Base-by-base conservation (phyloP, 2,113 vertebrate genomes). In the Poicephalus meyeri region DNA sequence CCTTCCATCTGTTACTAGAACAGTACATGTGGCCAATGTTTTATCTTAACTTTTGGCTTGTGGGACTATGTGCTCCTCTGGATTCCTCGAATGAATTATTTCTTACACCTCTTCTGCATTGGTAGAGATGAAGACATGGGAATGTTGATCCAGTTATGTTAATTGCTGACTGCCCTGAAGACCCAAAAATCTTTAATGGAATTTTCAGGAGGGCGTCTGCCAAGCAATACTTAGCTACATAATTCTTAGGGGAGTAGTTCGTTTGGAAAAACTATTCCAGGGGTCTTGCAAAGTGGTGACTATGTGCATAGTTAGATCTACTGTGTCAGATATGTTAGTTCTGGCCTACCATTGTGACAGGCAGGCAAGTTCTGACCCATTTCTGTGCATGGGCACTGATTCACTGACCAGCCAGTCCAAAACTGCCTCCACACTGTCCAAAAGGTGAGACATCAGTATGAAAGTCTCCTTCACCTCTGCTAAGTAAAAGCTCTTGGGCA, bases 311-410 rank as follows among this genome's bases (percentile, higher is more conserved):
- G 53, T 52, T 13, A 3, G 21, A 13, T 10, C 33, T 14, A 1
- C 0, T 0, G 1, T 1, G 11, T 7, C 10, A 73, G 29, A 0
- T 16, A 25, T 3, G 33, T 24, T 33, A 3, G 15, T 37, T 44
- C 18, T 47, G 37, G 41, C 6, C 16, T 35, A 0, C 14, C 5
- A 10, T 4, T 3, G 11, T 2, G 14, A 11, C 31, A 33, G 44
- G 14, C 0, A 1, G 89, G 17, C 1, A 2, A 41, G 11, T 29
- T 46, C 39, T 50, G 73, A 8, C 26, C 35, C 49, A 0, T 9
- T 8, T 39, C 73, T 68, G 24, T 9, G 55, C 23, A 1, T 10
- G 4, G 42, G 21, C 4, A 2, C 2, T 1, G 2, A 3, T 52
- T 42, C 21, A 0, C 42, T 82, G 79, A 15, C 33, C 66, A 37